Conservation (phyloP, 1,140 invertebrate species). For the Drosophila prosaltans region DNA sequence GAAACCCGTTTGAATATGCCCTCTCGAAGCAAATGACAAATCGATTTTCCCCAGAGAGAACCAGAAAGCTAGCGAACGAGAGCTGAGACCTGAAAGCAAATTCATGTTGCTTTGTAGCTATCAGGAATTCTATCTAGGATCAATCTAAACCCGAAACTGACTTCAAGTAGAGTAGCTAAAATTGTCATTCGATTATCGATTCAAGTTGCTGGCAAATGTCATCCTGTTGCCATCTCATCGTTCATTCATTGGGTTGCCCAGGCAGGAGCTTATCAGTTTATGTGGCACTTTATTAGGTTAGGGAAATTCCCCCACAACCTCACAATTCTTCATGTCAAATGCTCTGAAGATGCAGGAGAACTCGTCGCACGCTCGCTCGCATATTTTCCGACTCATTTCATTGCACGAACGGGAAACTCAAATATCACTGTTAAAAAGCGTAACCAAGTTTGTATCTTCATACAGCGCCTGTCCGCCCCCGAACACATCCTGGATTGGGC, state of each 20-base stretch:
- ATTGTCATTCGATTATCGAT: slow-evolving; percentile 48
- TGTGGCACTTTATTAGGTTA: slow-evolving; percentile 44
- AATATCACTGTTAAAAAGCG: slow-evolving; percentile 69
- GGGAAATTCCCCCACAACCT: slow-evolving; percentile 30
- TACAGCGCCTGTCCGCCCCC: neutral
- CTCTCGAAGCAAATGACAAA: slow-evolving; percentile 33
- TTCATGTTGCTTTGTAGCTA: slow-evolving; percentile 16
- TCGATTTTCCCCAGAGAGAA: slow-evolving; percentile 26
- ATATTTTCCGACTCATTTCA: slow-evolving; percentile 81
- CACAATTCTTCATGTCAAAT: slow-evolving; percentile 5
- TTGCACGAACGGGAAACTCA: slow-evolving; percentile 69
- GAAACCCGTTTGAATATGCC: slow-evolving; percentile 33
- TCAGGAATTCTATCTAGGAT: neutral
- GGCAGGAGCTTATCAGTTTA: slow-evolving; percentile 41
- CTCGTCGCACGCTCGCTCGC: slow-evolving; percentile 24
- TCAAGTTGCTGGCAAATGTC: slow-evolving; percentile 18
- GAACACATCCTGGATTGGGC: neutral
- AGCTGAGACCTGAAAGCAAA: slow-evolving; percentile 5
- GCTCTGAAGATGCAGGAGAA: slow-evolving; percentile 15
- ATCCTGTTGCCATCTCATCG: slow-evolving; percentile 46
- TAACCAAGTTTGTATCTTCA: slow-evolving; percentile 7
- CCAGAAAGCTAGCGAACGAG: neutral
- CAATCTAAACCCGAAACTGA: neutral
- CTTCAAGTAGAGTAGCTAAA: slow-evolving; percentile 17
- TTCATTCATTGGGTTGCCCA: slow-evolving; percentile 44